Conservation (phyloP, 2,797 vertebrate genomes). For the Borostomias antarcticus region DNA sequence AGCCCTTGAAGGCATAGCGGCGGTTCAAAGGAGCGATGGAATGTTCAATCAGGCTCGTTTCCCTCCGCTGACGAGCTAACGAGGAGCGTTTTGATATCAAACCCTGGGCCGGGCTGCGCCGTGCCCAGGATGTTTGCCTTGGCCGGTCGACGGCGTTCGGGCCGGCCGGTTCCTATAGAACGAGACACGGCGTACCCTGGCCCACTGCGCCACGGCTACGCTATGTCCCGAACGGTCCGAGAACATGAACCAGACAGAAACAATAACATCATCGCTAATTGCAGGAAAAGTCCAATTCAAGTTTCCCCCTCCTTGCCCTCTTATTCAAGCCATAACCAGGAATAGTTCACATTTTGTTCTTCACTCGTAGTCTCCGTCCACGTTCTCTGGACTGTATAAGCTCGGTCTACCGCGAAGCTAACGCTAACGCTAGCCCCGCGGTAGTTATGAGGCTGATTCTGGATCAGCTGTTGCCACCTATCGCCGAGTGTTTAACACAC, state of each 20-base stretch:
- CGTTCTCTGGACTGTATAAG: not conserved
- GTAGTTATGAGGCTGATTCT: no score
- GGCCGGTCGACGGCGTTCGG: conserved; percentile 42
- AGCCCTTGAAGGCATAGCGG: conserved; percentile 7
- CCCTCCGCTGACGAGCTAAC: conserved; percentile 30
- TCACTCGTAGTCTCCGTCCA: not conserved
- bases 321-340: conserved; percentile 24
- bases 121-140: conserved; percentile 55
- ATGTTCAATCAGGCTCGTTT: conserved; percentile 50
- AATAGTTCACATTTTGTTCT: conserved; percentile 44
- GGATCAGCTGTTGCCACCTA: not conserved
- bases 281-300: conserved; percentile 48
- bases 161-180: conserved; percentile 39
- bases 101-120: conserved; percentile 43
- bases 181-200: not conserved
- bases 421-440: no score
- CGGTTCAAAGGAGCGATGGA: conserved; percentile 18
- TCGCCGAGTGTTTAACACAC: not conserved
- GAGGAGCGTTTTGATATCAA: conserved; percentile 47
- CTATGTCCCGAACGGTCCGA: not conserved
- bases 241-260: conserved; percentile 47
- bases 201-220: not conserved
- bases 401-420: not conserved
- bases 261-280: conserved; percentile 51
- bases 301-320: conserved; percentile 36